A percentile compares a stretch with the other conserved stretches of the same genome.
Conservation (phyloP, 1,140 invertebrate species). For the Leptinotarsa undecemlineata region DNA sequence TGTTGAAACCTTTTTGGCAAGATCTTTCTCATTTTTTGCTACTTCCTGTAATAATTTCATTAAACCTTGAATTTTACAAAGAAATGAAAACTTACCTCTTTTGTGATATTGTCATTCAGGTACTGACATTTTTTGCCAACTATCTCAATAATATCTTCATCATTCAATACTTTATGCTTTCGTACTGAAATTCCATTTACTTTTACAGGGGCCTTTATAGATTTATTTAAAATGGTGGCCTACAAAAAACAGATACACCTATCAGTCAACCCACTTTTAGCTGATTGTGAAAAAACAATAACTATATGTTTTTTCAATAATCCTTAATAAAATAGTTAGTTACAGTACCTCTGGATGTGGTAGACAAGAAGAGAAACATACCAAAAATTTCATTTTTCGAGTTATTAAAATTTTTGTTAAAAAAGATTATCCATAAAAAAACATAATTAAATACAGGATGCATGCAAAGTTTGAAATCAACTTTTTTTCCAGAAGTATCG, state of each 20-base stretch:
- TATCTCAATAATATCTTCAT: constrained; percentile 27
- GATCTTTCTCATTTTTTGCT: neutral
- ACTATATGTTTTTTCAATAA: too few species aligned
- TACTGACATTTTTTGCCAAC: constrained; percentile 30
- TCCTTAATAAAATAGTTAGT: too few species aligned
- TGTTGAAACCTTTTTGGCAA: neutral
- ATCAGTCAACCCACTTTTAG: too few species aligned
- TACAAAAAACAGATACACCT: constrained; percentile 1
- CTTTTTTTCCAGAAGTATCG: too few species aligned
- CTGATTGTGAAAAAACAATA: too few species aligned
- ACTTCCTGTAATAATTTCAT: constrained; percentile 13
- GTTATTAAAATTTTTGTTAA: too few species aligned
- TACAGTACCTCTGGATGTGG: too few species aligned
- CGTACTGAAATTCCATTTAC: constrained; percentile 16
- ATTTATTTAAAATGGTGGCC: constrained; percentile 28
- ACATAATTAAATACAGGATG: too few species aligned
- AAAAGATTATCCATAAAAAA: too few species aligned
- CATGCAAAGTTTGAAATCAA: too few species aligned
- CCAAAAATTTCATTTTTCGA: too few species aligned
- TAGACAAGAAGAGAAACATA: too few species aligned
- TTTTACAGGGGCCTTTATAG: neutral
- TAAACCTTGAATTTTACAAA: neutral
- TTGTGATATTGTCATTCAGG: constrained; percentile 16
- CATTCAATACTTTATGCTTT: constrained; percentile 16
- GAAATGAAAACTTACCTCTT: neutral